Base-by-base conservation (phyloP, 1,140 invertebrate genomes). In the Drosophila jambulina region DNA sequence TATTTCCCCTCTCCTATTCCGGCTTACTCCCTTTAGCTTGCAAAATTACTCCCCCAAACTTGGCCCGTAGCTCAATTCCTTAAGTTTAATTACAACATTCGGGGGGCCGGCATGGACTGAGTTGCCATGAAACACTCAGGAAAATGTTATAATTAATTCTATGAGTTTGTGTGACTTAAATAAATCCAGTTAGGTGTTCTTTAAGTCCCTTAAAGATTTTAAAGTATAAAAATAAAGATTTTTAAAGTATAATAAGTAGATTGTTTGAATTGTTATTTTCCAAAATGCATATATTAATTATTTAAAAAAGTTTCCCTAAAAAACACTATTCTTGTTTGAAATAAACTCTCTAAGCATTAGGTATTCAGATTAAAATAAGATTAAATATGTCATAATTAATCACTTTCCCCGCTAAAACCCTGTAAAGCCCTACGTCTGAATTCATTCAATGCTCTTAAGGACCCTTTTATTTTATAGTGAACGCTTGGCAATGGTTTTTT, bases 61-160 rank as follows among this genome's bases (percentile, higher is more conserved):
- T 83, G 72, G 54, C 46, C 60, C 67, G 34, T n/a, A 40, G 77
- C 77, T 49, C 58, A 78, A 90, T 88, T 72, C 84, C 70, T 85
- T 72, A 90, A 88, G 74, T 90, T 88, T 88, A 88, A 88, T 88
- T 88, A 88, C 85, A 85, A 85, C 78, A 61, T 75, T 78, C 43
- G 51, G 36, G 19, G 65, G 53, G n/a, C 56, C 17, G 9, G 12
- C 15, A n/a, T 36, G 46, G 13, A 4, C 7, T 15, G 19, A 21
- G 64, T 48, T 48, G 19, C 10, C 29, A 29, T 13, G 10, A 12
- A 19, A 61, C 63, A 67, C 63, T 62, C 32, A 13, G 36, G 21
- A n/a, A 69, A 65, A 65, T 40, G 42, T 0, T 63, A 17, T 59
- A 59, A 29, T 17, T 6, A 38, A 58, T 59, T 58, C n/a, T 9